Conservation (phyloP, 2,888 invertebrate species). For the Perizoma flavofasciatum region DNA sequence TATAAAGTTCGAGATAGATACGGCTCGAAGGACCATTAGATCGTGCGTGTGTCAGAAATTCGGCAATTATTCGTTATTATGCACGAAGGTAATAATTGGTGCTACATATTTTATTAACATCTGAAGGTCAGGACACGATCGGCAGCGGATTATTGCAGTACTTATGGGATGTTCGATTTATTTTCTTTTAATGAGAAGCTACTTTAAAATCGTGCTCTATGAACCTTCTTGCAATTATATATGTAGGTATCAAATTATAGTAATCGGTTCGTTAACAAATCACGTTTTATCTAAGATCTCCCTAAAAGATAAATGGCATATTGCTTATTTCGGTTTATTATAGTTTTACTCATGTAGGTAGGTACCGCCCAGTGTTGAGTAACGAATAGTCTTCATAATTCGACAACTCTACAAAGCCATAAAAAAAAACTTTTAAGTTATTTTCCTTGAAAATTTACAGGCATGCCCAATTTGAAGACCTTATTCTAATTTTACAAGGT, state of each 20-base stretch:
- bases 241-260: constrained; percentile 7
- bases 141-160: constrained; percentile 16
- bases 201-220: constrained; percentile 10
- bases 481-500: too few relatives aligned
- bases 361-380: too few relatives aligned
- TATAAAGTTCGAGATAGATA: not conserved
- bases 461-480: too few relatives aligned
- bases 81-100: constrained; percentile 41
- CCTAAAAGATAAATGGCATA: not conserved
- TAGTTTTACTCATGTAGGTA: too few relatives aligned
- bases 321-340: too few relatives aligned
- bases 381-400: too few relatives aligned
- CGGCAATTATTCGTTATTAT: constrained; percentile 50
- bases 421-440: too few relatives aligned
- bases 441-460: too few relatives aligned
- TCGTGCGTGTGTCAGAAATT: constrained; percentile 62
- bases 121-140: constrained; percentile 40
- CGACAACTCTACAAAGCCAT: too few relatives aligned
- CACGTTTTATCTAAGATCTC: not conserved
- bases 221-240: constrained; percentile 11
- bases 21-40: constrained; percentile 41
- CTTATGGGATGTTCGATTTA: constrained; percentile 17
- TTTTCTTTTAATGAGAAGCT: constrained; percentile 11
- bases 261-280: not conserved
- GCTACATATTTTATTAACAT: constrained; percentile 43